phyloP scores from a whole-genome alignment of 92 coral and sea anemone species.

The Parazoanthus darwini region DNA sequence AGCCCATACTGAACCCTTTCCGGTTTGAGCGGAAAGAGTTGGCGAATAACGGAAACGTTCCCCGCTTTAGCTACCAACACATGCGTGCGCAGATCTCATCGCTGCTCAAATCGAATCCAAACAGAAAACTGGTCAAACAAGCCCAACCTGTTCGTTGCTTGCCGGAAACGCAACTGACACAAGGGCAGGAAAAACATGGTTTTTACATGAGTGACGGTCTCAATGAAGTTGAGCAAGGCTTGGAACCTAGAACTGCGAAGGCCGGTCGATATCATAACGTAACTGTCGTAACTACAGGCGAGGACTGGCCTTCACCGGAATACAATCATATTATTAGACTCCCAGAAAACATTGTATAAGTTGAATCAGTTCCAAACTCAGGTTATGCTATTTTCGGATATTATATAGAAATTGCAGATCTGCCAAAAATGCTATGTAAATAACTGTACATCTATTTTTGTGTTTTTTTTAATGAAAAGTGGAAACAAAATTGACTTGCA shows the following conservation, averaged over 20 bases:
- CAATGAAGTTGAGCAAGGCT: background rate
- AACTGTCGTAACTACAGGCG: background rate
- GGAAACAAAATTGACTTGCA: no score
- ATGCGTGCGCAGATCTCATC: background rate
- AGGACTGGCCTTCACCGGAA: background rate
- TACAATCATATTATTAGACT: background rate
- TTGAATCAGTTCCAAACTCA: background rate
- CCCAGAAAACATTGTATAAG: constrained; percentile 2
- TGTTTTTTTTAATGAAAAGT: background rate
- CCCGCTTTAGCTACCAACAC: background rate
- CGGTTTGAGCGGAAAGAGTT: no score
- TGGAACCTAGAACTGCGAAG: background rate
- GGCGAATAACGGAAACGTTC: background rate
- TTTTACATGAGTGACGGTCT: background rate
- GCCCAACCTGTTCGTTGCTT: background rate
- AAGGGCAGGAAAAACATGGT: background rate
- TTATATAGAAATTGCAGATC: background rate
- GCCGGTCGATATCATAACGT: background rate
- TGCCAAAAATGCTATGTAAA: no score
- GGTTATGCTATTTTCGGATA: background rate
- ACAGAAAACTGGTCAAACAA: background rate
- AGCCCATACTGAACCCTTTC: background rate
- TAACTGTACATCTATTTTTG: background rate
- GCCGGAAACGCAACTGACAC: background rate
- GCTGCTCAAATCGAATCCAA: background rate